These are phyloP conservation scores for Pseudorhombus dupliciocellatus DNA, from an alignment of 2,113 vertebrate species.

Conservation along the genomic window DNA sequence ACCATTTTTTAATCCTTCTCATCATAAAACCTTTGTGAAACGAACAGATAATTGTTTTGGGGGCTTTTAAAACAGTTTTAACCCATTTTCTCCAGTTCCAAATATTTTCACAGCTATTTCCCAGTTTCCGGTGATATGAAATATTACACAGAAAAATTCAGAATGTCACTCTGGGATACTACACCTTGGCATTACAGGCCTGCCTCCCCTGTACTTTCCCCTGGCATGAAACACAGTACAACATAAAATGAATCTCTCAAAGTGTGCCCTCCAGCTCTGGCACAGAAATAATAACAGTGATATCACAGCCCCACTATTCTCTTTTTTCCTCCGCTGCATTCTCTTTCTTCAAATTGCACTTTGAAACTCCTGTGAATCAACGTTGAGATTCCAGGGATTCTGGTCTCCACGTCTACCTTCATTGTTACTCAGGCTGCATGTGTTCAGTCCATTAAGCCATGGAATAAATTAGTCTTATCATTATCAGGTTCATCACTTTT, in stretches of 20 bases:
- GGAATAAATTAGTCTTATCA: constrained; percentile 55
- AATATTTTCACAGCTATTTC: constrained; percentile 4
- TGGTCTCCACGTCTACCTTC: constrained; percentile 16
- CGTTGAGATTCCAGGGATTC: constrained; percentile 4
- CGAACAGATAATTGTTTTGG: background rate
- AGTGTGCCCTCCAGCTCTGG: constrained; percentile 6
- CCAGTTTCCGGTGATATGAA: constrained; percentile 13
- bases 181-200: constrained; percentile 34
- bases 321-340: background rate
- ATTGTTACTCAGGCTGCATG: constrained; percentile 44
- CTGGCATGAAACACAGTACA: constrained; percentile 1
- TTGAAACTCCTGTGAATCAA: constrained; percentile 34
- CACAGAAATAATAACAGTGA: constrained; percentile 28
- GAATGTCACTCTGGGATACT: constrained; percentile 39
- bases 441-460: constrained; percentile 32
- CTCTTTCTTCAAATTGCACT: constrained; percentile 4
- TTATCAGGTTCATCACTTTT: constrained; percentile 64
- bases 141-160: constrained; percentile 2
- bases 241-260: constrained; percentile 35
- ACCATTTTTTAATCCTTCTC: background rate
- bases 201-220: constrained; percentile 16
- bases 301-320: background rate
- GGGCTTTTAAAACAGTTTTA: background rate
- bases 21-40: background rate
- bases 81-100: constrained; percentile 3